These are phyloP conservation scores for Cataglyphis albicans DNA, from an alignment of 2,888 invertebrate genomes.

Conservation along the genomic window DNA sequence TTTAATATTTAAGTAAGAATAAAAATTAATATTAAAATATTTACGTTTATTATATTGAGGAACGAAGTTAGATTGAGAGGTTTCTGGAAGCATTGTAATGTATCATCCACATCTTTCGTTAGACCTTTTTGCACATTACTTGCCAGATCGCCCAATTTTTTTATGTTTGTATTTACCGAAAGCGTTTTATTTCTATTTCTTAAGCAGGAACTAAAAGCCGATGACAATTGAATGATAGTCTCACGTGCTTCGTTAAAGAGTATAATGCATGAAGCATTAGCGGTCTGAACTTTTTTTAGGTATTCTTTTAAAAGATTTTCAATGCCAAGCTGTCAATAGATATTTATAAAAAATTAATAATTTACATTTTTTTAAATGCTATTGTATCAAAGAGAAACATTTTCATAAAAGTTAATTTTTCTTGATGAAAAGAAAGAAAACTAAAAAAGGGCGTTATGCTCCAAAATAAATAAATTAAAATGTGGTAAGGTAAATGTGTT, in stretches of 20 bases:
- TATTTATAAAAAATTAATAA: constrained; percentile 4
- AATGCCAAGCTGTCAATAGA: background rate
- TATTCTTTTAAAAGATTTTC: background rate
- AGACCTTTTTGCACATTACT: background rate
- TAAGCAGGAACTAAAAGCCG: background rate
- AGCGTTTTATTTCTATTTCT: background rate
- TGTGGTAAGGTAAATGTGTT: background rate
- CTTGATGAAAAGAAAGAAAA: background rate
- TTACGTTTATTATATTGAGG: background rate
- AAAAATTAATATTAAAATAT: constrained; percentile 9
- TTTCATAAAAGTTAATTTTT: background rate
- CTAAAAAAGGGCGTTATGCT: background rate
- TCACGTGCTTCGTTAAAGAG: background rate
- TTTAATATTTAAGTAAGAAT: background rate
- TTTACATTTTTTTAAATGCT: background rate
- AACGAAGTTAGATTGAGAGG: background rate
- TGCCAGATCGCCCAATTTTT: background rate
- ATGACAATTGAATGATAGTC: accelerated
- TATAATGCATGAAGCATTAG: background rate
- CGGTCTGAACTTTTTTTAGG: background rate
- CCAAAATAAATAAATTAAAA: background rate
- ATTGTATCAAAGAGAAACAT: background rate
- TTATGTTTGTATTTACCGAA: background rate
- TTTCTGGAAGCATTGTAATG: too few species aligned
- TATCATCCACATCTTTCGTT: background rate